These are phyloP conservation scores for Kryptolebias marmoratus DNA, from an alignment of 2,113 vertebrate genomes.

Conservation along the genomic window DNA sequence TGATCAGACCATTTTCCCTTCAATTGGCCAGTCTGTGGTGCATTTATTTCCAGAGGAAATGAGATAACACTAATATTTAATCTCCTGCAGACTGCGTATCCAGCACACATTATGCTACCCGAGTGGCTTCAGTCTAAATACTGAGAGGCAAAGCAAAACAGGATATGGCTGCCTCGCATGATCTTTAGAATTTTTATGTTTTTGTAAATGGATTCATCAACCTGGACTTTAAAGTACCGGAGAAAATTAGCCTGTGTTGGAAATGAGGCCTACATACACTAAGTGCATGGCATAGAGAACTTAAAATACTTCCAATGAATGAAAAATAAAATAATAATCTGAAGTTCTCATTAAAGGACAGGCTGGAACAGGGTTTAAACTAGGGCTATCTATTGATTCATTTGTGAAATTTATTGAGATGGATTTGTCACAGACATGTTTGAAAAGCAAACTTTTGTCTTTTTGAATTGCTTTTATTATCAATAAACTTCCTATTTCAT, in stretches of 20 bases:
- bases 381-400: too few relatives aligned
- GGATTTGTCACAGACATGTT: too few relatives aligned
- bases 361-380: too few relatives aligned
- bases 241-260: neutral
- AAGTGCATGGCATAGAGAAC: too few relatives aligned
- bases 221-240: constrained; percentile 3
- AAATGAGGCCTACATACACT: too few relatives aligned
- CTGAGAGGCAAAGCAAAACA: constrained; percentile 49
- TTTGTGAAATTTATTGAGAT: too few relatives aligned
- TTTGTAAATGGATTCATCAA: constrained; percentile 7
- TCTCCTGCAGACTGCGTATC: constrained; percentile 62
- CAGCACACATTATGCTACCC: constrained; percentile 52
- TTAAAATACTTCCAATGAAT: too few relatives aligned
- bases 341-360: too few relatives aligned
- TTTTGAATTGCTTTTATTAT: too few relatives aligned
- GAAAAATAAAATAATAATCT: too few relatives aligned
- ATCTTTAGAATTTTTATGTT: constrained; percentile 24
- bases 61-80: constrained; percentile 76
- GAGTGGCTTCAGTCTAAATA: constrained; percentile 49
- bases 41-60: constrained; percentile 68
- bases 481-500: too few relatives aligned
- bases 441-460: too few relatives aligned
- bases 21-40: constrained; percentile 49
- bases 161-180: constrained; percentile 38
- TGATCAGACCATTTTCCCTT: constrained; percentile 64